Base-by-base conservation (phyloP, 1,140 invertebrate species). In the Hypsibius dujardini region DNA sequence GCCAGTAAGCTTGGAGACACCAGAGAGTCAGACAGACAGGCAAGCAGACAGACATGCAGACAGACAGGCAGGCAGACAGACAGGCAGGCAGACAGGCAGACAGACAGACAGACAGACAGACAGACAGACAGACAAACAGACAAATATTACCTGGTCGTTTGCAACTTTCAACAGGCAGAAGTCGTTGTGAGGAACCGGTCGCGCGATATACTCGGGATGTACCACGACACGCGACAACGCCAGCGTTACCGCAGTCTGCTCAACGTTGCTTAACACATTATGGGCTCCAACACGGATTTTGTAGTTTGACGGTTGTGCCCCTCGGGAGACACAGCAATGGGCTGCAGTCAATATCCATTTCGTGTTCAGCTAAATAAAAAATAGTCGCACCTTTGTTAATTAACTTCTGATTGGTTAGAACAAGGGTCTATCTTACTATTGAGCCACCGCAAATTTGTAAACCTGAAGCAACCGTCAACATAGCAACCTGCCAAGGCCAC, bases 361-460 rank as follows among this genome's bases (percentile, higher is more conserved):
- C 7, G 7, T 56, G 50, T n/a, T 56, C 7, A 56, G 7, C 50
- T 56, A n/a, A 12, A 56, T 7, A 56, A 56, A 7, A 56, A 56
- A n/a, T 56, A 56, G 50, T 56, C 50, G 50, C 50, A 12, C 7
- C 7, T 56, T 56, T 56, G 7, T 12, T 7, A 12, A 12, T 56
- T 56, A 12, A 56, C 7, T 56, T 7, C n/a, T 56, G n/a, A 56
- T 56, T 56, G 50, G 50, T n/a, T 12, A 56, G n/a, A 12, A 56
- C 50, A 56, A 56, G n/a, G n/a, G 50, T 56, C 7, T 12, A 7
- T 12, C 50, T 7, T 56, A 56, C 50, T n/a, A 56, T n/a, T 12
- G 50, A 56, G 50, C 50, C 50, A 56, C 50, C 50, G 50, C 50
- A 56, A n/a, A 56, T 12, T n/a, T 56, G 50, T n/a, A n/a, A 56